phyloP scores from a whole-genome alignment of 2,888 invertebrate genomes.

The Trimorus sp. region DNA sequence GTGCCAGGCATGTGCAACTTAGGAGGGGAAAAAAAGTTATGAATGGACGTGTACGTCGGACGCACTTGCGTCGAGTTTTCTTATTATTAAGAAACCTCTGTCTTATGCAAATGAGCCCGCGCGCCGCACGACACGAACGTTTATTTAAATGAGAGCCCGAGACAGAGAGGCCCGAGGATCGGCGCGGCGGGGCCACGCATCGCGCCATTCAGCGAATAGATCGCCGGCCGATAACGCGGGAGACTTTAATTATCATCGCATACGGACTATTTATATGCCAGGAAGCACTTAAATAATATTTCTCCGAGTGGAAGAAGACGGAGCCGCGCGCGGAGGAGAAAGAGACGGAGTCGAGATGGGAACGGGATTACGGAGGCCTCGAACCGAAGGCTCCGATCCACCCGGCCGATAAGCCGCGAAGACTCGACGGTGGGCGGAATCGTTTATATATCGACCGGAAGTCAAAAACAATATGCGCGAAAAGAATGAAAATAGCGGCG shows the following conservation, averaged over 20 bases:
- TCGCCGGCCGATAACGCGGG: constrained; percentile 66
- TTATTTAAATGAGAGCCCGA: constrained; percentile 69
- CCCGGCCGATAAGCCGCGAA: constrained; percentile 70
- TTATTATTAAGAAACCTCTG: constrained; percentile 61
- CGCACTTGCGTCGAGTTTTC: constrained; percentile 44
- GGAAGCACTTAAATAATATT: constrained; percentile 82
- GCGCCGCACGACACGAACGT: constrained; percentile 62
- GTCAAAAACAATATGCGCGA: constrained; percentile 77
- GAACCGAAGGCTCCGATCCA: constrained; percentile 73
- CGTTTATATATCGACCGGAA: constrained; percentile 78
- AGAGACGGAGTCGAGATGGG: constrained; percentile 71
- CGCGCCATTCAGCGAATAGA: constrained; percentile 69
- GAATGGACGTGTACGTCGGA: constrained; percentile 10
- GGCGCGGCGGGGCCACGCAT: constrained; percentile 63
- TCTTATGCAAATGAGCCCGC: constrained; percentile 61
- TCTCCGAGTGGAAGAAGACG: constrained; percentile 72
- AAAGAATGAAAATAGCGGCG: constrained; percentile 69
- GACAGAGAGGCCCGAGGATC: constrained; percentile 56
- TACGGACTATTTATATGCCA: constrained; percentile 80
- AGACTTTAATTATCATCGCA: constrained; percentile 80
- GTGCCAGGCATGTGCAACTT: too few species aligned
- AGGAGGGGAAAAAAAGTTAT: too few species aligned
- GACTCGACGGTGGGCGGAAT: constrained; percentile 77
- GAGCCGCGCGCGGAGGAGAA: constrained; percentile 41
- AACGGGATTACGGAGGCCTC: constrained; percentile 73